A percentile compares a stretch with the other conserved stretches of the same genome.
phyloP scores from a whole-genome alignment of 2,113 vertebrate species.

The Nymphicus hollandicus region DNA sequence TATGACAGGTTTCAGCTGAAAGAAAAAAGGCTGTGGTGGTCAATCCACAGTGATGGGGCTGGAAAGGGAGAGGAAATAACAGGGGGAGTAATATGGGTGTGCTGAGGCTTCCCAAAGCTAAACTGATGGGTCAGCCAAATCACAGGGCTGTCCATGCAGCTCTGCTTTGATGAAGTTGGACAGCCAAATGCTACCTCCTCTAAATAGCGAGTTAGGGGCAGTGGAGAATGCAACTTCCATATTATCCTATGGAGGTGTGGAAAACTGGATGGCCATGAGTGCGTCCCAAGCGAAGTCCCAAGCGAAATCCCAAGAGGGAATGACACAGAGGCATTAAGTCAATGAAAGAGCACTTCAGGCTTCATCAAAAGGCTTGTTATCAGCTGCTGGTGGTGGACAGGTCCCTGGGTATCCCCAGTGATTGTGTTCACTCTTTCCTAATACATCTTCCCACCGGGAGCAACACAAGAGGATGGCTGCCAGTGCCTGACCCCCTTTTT shows the following conservation, averaged over 20 bases:
- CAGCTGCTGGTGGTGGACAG: not conserved
- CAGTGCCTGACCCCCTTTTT: not conserved
- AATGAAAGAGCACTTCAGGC: not conserved
- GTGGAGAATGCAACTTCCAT: not conserved
- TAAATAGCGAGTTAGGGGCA: not conserved
- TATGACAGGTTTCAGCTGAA: not conserved
- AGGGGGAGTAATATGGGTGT: not conserved
- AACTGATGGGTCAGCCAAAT: not conserved
- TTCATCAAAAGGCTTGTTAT: not conserved
- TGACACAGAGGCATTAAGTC: not conserved
- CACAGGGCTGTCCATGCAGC: not conserved
- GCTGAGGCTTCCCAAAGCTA: not conserved
- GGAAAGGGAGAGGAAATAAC: not conserved
- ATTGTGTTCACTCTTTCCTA: not conserved
- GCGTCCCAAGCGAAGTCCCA: not conserved
- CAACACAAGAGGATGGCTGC: not conserved
- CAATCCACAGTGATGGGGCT: rapidly evolving
- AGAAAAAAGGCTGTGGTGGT: not conserved
- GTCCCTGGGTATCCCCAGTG: not conserved
- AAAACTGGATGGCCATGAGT: not conserved
- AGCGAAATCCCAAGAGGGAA: not conserved
- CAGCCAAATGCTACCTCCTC: not conserved
- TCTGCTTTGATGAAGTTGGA: not conserved
- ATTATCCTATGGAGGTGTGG: not conserved
- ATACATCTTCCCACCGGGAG: not conserved